Evolutionary conservation across 1,140 invertebrate species (phyloP), one percentile per base, ranked within the genome.

Genomic region (Aphaenogaster rudis): DNA sequence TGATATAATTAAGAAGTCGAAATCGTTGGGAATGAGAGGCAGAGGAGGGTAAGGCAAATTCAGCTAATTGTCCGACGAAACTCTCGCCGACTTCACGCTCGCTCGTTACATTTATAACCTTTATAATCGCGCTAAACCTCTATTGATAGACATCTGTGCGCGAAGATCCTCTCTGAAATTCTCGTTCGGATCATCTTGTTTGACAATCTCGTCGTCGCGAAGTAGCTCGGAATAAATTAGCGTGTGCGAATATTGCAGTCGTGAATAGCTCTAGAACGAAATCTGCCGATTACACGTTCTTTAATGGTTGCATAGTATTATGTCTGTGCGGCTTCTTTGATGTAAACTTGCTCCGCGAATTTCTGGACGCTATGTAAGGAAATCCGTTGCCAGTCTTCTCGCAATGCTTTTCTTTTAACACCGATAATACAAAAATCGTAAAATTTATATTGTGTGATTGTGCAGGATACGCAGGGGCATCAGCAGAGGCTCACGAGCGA

Each of bases 1-100:
- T 92, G 94, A 95, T 72, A 95, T 95, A 90, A 95, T 95, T 91
- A 94, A 95, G 86, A 94, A 94, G 80, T 90, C 91, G 13, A 94
- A 94, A 88, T 81, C 92, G 21, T 81, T 88, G 79, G 90, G 72
- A 87, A 94, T 93, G 93, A 89, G 93, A 88, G 91, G 91, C 64
- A 92, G 92, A 89, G 90, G 94, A 91, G 93, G 94, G 94, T 94
- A 76, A 95, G 90, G 77, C 28, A 57, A 77, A n/a, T 88, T 67
- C 21, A 17, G 9, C 4, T 52, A 59, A 79, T 84, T 33, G 7
- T 9, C 5, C 8, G 1, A 9, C 9, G 0, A 3, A 8, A 1
- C 15, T 17, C 9, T 33, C 28, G 17, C 21, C 15, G 17, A 4
- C 8, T 2, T 48, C 3, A 13, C 6, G 52, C 6, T 39, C 33